These are phyloP conservation scores for Okapia johnstoni DNA, from an alignment of 2,113 vertebrate species.

Conservation along the genomic window DNA sequence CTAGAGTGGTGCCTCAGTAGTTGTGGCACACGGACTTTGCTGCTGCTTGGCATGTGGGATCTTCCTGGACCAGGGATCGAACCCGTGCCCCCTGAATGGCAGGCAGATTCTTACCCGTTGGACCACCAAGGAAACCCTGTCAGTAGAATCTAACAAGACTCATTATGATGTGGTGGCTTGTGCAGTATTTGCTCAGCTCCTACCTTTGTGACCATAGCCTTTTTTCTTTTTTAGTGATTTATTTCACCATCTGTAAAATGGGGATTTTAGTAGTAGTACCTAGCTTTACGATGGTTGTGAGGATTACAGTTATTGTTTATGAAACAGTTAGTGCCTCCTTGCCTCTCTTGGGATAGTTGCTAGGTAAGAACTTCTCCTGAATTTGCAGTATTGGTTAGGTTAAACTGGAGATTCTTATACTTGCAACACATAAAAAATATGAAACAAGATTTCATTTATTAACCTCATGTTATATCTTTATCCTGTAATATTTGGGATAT, in stretches of 20 bases:
- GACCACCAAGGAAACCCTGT: background rate
- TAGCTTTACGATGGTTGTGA: background rate
- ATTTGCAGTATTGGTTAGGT: background rate
- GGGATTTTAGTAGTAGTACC: background rate
- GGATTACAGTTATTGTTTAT: background rate
- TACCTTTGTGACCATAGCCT: background rate
- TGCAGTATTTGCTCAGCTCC: background rate
- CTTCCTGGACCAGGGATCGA: background rate
- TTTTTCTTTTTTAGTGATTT: background rate
- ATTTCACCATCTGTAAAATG: constrained; percentile 4
- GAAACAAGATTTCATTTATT: background rate
- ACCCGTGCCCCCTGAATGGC: background rate
- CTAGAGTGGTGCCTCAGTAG: background rate
- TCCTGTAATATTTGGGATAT: background rate
- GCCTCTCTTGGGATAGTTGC: background rate
- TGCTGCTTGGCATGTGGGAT: background rate
- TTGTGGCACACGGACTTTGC: background rate
- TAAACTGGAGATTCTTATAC: background rate
- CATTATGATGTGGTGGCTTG: accelerated
- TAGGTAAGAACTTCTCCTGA: background rate
- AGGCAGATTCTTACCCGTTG: background rate
- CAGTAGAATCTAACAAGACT: background rate
- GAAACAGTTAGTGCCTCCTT: background rate
- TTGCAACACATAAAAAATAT: background rate
- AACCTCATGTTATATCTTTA: background rate